Base-by-base conservation (phyloP, 2,113 vertebrate species). In the Myrmecophaga tridactyla region DNA sequence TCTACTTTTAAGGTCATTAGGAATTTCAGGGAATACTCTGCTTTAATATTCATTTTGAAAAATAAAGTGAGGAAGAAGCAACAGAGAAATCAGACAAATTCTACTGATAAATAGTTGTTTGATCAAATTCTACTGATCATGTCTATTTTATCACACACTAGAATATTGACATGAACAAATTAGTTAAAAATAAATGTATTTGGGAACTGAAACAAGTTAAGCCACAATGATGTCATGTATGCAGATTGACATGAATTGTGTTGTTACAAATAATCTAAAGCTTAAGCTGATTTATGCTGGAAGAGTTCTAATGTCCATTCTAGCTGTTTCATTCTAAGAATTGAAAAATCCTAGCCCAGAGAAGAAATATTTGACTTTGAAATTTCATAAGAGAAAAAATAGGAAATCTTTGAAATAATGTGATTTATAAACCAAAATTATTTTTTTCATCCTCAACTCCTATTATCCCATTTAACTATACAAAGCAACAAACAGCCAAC, bases 41-140 rank as follows among this genome's bases (percentile, higher is more conserved):
- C 48, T 82, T 89, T 89, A 72, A 58, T 36, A 51, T 72, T 89
- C 58, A 65, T 92, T 93, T 88, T 86, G 56, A 86, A 89, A 81
- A 80, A 36, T 36, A 82, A 41, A 93, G 20, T 69, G 36, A 90
- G 82, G 48, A 82, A 73, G 31, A 39, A 86, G 39, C 29, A 82
- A 62, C 11, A 85, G 31, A 69, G 75, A 88, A 73, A 89, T 10
- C 39, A 93, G 27, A 36, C 41, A 58, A 69, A 31, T 36, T n/a
- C 36, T 76, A 53, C 29, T 12, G 7, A 81, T 58, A 48, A 78
- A 91, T 15, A 58, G 4, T 39, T 94, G 23, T 3, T n/a, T n/a
- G n/a, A n/a, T n/a, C n/a, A n/a, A n/a, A n/a, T n/a, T n/a, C n/a
- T n/a, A n/a, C n/a, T n/a, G n/a, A 25, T 86, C 41, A 53, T 5